phyloP scores from a whole-genome alignment of 1,140 invertebrate species.

The Drosophila persimilis region DNA sequence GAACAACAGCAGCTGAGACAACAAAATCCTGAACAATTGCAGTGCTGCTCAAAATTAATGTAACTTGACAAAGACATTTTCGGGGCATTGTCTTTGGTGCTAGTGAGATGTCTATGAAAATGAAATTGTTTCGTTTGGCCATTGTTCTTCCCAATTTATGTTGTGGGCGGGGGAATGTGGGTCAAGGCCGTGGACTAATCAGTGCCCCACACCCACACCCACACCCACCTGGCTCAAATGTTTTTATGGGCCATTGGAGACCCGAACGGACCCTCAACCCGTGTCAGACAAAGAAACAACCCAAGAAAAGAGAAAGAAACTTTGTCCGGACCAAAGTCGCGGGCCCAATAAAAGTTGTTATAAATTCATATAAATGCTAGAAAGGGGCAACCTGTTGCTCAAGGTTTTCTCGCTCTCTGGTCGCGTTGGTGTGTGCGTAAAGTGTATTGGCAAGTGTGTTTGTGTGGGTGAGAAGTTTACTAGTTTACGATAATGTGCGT shows the following conservation, averaged over 20 bases:
- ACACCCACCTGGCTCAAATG: conserved; percentile 58
- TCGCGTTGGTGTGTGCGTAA: conserved; percentile 35
- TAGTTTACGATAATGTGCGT: conserved; percentile 80
- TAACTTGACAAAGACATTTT: conserved; percentile 48
- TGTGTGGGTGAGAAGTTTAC: conserved; percentile 46
- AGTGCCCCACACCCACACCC: conserved; percentile 13
- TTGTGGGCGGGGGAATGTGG: conserved; percentile 42
- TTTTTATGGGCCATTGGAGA: conserved; percentile 57
- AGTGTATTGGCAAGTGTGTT: conserved; percentile 16
- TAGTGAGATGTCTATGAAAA: conserved; percentile 18
- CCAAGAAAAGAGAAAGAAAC: conserved; percentile 13
- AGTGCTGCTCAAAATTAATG: conserved; percentile 49
- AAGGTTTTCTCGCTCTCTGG: conserved; percentile 41
- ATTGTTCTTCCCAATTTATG: conserved; percentile 22
- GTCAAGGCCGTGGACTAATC: conserved; percentile 71
- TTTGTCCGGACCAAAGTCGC: conserved; percentile 35
- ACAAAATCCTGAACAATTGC: conserved; percentile 30
- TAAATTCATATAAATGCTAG: conserved; percentile 40
- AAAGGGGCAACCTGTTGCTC: conserved; percentile 66
- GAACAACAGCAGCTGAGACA: conserved; percentile 4
- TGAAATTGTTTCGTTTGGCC: conserved; percentile 21
- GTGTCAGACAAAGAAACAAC: conserved; percentile 18
- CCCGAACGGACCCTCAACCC: conserved; percentile 33
- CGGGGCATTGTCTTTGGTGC: conserved; percentile 7
- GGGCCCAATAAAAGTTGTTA: conserved; percentile 38